Evolutionary conservation across 2,113 vertebrate genomes (phyloP).

Genomic region (Trichomycterus rosablanca): DNA sequence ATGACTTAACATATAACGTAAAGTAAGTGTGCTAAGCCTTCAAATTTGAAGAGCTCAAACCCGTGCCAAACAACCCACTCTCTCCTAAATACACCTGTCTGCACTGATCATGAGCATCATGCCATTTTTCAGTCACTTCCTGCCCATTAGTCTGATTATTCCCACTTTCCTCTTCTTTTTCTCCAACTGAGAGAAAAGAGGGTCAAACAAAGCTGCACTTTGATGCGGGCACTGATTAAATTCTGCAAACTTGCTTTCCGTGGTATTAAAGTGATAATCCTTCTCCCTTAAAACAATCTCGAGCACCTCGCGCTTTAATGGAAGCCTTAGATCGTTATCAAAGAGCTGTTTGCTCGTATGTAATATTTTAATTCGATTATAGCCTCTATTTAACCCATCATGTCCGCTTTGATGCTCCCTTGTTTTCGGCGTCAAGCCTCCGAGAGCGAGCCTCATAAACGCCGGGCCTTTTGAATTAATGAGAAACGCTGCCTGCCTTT

Average conservation of each 20-base stretch:
- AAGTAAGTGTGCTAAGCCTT: too few relatives aligned
- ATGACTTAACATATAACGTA: too few relatives aligned
- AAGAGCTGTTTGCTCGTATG: constrained; percentile 93
- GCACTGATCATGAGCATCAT: constrained; percentile 39
- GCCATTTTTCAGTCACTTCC: constrained; percentile 36
- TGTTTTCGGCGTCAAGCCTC: constrained; percentile 91
- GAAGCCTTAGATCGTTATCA: constrained; percentile 95
- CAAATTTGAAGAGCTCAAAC: too few relatives aligned
- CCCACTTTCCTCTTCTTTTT: constrained; percentile 40
- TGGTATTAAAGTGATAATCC: constrained; percentile 78
- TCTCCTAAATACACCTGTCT: constrained; percentile 47
- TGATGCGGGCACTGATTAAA: constrained; percentile 65
- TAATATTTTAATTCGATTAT: constrained; percentile 99
- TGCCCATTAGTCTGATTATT: constrained; percentile 45
- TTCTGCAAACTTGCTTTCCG: constrained; percentile 67
- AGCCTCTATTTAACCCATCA: constrained; percentile 99
- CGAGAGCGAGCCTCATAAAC: constrained; percentile 89
- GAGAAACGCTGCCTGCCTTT: constrained; percentile 83
- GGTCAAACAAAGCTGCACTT: constrained; percentile 59
- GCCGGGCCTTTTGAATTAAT: constrained; percentile 91
- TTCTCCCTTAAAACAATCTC: constrained; percentile 72
- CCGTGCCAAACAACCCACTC: too few relatives aligned
- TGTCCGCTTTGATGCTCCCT: constrained; percentile 89
- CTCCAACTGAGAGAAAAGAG: constrained; percentile 31
- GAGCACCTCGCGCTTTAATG: constrained; percentile 87